These are phyloP conservation scores for Turnix velox DNA, from an alignment of 2,113 vertebrate genomes.

Conservation along the genomic window DNA sequence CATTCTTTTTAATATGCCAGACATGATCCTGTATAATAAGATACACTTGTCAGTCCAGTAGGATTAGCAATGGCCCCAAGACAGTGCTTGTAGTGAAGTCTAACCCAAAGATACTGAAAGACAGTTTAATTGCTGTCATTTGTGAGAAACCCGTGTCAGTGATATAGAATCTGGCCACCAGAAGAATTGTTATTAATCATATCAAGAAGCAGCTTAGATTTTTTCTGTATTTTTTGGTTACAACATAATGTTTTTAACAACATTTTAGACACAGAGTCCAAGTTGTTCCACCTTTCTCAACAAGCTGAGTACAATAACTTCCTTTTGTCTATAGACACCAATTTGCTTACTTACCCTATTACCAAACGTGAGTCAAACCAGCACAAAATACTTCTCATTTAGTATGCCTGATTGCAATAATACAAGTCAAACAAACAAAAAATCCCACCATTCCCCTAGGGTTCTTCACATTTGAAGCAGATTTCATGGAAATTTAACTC, in stretches of 20 bases:
- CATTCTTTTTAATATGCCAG: background rate
- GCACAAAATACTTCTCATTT: background rate
- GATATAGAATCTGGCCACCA: background rate
- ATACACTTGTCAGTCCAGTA: background rate
- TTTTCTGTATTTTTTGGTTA: background rate
- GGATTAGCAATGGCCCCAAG: background rate
- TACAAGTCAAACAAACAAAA: constrained; percentile 27
- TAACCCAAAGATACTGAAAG: background rate
- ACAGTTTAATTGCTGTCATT: background rate
- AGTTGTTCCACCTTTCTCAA: background rate
- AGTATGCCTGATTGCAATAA: background rate
- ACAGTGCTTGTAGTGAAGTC: background rate
- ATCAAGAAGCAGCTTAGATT: background rate
- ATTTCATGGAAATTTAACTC: constrained; percentile 60
- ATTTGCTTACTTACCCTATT: background rate
- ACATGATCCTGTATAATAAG: background rate
- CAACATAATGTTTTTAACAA: background rate
- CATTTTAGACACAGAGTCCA: background rate
- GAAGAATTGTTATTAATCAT: background rate
- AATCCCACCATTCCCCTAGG: background rate
- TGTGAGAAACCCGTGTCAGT: background rate
- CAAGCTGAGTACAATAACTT: background rate
- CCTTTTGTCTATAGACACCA: background rate
- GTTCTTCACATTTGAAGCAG: constrained; percentile 43
- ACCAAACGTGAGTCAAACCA: background rate